Conservation (phyloP, 2,113 vertebrate genomes). For the Macroglossus sobrinus region DNA sequence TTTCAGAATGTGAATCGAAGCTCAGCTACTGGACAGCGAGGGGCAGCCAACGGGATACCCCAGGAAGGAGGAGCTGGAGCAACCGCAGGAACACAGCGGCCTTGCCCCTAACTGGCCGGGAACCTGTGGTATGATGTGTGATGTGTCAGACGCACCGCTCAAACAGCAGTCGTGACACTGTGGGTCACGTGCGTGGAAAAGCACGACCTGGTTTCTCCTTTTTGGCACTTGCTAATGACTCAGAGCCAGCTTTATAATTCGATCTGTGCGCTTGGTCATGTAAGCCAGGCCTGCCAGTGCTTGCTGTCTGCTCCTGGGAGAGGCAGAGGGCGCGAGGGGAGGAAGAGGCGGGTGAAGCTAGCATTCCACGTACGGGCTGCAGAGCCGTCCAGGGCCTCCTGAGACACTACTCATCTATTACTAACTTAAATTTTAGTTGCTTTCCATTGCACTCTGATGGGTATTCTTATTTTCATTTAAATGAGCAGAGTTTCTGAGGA, state of each 20-base stretch:
- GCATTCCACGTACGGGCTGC: background rate
- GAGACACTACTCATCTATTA: background rate
- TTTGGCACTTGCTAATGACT: background rate
- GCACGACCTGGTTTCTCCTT: background rate
- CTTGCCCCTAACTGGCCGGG: background rate
- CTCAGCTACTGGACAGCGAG: background rate
- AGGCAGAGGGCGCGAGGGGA: background rate
- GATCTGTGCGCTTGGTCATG: background rate
- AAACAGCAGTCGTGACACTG: background rate
- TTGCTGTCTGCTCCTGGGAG: background rate
- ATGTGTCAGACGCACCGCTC: background rate
- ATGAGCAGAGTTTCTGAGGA: background rate
- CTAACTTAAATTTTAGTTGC: background rate
- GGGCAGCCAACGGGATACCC: background rate
- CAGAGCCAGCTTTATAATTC: background rate
- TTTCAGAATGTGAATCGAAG: background rate
- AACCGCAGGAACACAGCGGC: background rate
- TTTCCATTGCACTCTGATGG: background rate
- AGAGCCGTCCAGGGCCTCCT: background rate
- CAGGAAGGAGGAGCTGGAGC: background rate
- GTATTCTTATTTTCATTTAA: background rate
- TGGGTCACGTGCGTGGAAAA: background rate
- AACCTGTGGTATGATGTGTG: background rate
- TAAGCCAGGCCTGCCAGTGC: background rate
- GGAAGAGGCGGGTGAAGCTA: background rate